phyloP scores from a whole-genome alignment of 2,113 vertebrate species.

The Chloebia gouldiae region DNA sequence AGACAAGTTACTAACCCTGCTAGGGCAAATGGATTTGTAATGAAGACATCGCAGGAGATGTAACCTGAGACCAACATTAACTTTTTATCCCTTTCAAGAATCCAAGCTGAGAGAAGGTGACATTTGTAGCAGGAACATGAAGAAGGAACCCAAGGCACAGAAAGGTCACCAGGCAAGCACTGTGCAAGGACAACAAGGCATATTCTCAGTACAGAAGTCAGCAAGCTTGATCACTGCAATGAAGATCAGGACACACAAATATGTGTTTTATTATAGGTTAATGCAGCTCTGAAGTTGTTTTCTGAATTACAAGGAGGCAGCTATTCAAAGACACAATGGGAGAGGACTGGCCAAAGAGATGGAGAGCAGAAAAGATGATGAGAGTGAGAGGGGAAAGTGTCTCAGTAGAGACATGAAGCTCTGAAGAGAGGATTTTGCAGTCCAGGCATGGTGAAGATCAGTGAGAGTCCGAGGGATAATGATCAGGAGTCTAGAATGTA shows the following conservation, averaged over 20 bases:
- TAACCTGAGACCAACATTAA: background rate
- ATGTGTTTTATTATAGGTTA: background rate
- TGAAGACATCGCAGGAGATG: background rate
- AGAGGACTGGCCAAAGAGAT: background rate
- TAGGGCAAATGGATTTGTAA: background rate
- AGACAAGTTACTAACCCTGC: background rate
- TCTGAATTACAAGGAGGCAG: background rate
- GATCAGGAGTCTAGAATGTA: background rate
- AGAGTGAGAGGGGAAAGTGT: rapidly evolving
- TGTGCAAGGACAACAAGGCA: rapidly evolving
- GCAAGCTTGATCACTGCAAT: background rate
- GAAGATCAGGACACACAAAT: background rate
- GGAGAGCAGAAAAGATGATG: background rate
- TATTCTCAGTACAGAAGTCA: background rate
- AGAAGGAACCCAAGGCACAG: background rate
- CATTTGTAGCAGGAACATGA: background rate
- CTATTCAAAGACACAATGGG: background rate
- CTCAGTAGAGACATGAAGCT: background rate
- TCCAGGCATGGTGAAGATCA: background rate
- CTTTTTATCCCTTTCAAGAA: background rate
- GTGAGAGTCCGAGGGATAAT: background rate
- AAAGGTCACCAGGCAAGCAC: background rate
- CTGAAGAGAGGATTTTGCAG: background rate
- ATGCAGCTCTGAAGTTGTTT: background rate
- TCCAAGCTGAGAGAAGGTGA: background rate